Evolutionary conservation across 2,888 invertebrate species (phyloP).

Genomic region (Xylota segnis): DNA sequence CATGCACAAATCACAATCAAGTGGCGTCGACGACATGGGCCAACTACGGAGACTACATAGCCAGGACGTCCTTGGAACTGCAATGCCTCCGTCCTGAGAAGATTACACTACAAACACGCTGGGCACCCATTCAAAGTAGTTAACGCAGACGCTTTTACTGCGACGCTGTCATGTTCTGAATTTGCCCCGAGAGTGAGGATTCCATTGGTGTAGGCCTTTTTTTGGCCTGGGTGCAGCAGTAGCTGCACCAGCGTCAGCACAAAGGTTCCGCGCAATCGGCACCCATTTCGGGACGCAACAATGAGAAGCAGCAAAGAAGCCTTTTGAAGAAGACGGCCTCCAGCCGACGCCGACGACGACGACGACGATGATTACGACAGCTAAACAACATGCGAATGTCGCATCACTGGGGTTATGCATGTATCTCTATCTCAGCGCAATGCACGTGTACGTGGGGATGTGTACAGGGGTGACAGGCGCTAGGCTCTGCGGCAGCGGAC

Average conservation of each 20-base stretch:
- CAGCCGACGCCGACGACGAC: slow-evolving; percentile 35
- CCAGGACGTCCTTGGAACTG: slow-evolving; percentile 41
- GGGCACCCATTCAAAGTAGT: slow-evolving; percentile 48
- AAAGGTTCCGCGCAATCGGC: slow-evolving; percentile 75
- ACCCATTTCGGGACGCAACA: slow-evolving; percentile 67
- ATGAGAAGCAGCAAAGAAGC: slow-evolving; percentile 54
- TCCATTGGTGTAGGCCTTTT: slow-evolving; percentile 21
- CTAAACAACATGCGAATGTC: slow-evolving; percentile 74
- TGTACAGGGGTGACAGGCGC: slow-evolving; percentile 28
- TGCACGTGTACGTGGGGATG: neutral
- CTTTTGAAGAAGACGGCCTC: slow-evolving; percentile 30
- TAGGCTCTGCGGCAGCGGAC: slow-evolving; percentile 59
- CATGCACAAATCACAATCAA: slow-evolving; percentile 78
- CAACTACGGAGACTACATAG: neutral
- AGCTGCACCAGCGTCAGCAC: slow-evolving; percentile 14
- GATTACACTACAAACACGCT: neutral
- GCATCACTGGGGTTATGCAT: slow-evolving; percentile 20
- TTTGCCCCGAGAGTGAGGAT: slow-evolving; percentile 36
- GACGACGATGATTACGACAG: slow-evolving; percentile 54
- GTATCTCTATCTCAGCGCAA: neutral
- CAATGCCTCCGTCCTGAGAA: slow-evolving; percentile 2
- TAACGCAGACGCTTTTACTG: slow-evolving; percentile 48
- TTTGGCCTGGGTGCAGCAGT: slow-evolving; percentile 28
- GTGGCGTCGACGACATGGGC: neutral
- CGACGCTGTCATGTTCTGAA: slow-evolving; percentile 70